Evolutionary conservation across 2,888 invertebrate species (phyloP).

Genomic region (Pammene fasciana): DNA sequence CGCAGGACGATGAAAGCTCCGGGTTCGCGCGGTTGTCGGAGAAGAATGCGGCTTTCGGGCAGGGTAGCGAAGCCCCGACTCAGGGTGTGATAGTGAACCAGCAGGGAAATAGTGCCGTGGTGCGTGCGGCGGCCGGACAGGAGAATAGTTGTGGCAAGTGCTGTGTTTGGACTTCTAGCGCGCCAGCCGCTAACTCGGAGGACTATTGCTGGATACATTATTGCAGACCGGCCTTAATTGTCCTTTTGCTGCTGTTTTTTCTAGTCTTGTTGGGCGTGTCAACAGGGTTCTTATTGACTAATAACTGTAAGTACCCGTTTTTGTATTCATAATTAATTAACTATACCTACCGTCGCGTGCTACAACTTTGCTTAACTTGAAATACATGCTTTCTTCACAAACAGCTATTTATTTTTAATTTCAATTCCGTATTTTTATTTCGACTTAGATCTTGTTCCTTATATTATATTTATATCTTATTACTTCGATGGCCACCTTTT

Average conservation of each 20-base stretch:
- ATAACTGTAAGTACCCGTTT: conserved; percentile 80
- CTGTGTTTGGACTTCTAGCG: conserved; percentile 65
- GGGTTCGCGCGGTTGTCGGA: conserved; percentile 76
- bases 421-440: no score
- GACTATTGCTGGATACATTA: conserved; percentile 82
- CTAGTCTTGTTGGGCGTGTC: conserved; percentile 82
- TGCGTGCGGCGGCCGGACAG: conserved; percentile 60
- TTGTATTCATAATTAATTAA: no score
- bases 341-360: no score
- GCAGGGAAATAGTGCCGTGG: conserved; percentile 79
- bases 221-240: conserved; percentile 81
- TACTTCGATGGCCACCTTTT: no score
- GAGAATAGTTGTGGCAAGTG: conserved; percentile 68
- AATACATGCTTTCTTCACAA: no score
- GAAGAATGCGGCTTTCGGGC: conserved; percentile 70
- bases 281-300: conserved; percentile 83
- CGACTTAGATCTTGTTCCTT: no score
- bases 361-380: no score
- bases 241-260: conserved; percentile 80
- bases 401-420: no score
- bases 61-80: conserved; percentile 74
- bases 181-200: conserved; percentile 73
- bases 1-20: conserved; percentile 78
- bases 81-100: conserved; percentile 82
- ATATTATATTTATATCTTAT: no score